Conservation (phyloP, 2,797 vertebrate genomes). For the Peromyscus aztecus region DNA sequence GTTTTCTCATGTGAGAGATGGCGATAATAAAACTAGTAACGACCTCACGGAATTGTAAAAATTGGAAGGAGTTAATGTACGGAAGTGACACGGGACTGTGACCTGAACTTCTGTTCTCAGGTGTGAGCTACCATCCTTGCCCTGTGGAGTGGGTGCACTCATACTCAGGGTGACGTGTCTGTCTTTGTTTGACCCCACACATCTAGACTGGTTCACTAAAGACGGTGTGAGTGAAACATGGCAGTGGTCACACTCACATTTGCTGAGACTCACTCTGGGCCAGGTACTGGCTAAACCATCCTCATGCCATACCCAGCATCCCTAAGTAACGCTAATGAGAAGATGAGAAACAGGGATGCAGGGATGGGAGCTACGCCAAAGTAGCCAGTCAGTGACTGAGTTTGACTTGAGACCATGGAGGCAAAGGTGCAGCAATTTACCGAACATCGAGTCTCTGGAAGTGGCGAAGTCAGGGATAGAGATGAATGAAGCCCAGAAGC, state of each 20-base stretch:
- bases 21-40: not conserved
- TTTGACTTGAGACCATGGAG: accelerated
- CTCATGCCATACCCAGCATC: not conserved
- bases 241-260: too few relatives aligned
- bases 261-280: not conserved
- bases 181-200: not conserved
- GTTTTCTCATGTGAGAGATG: not conserved
- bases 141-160: accelerated
- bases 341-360: not conserved
- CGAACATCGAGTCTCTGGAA: not conserved
- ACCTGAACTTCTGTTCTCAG: not conserved
- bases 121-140: accelerated
- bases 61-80: not conserved
- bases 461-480: not conserved
- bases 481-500: not conserved
- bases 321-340: accelerated
- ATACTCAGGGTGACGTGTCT: not conserved
- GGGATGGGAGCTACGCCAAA: not conserved
- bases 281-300: not conserved
- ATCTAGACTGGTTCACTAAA: not conserved
- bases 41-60: accelerated
- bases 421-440: not conserved
- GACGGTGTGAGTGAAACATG: not conserved
- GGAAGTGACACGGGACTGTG: accelerated
- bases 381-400: too few relatives aligned